Evolutionary conservation across 2,888 invertebrate species (phyloP), one percentile per base, ranked within the genome.

Genomic region (Congeria kusceri): DNA sequence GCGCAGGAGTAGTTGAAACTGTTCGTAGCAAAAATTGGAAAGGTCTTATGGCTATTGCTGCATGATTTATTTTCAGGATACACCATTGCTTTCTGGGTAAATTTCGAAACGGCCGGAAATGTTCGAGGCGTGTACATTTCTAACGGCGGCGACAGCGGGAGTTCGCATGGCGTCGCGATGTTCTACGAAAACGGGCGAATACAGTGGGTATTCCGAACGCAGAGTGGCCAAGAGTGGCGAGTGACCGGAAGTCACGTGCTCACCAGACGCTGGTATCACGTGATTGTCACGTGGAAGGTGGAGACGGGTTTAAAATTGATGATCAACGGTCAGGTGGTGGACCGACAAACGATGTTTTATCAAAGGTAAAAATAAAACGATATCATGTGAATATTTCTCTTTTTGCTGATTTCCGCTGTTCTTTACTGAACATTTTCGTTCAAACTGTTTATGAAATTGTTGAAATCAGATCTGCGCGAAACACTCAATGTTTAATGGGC

Each of bases 111-210:
- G 18, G 85, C 87, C 1, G 86, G 85, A 23, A 75, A 82, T 20
- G 83, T 81, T 15, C 85, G 89, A 56, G 89, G 87, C 4, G 89
- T 92, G 5, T 92, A 92, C 80, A 75, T 93, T 64, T 91, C 92
- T 18, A 93, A 93, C 75, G 93, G 93, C 0, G 93, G 91, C 15
- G 92, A 93, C 73, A 81, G 77, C 11, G 47, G 78, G 1, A 76
- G 86, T 49, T 89, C 88, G 28, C 92, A 93, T 80, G 93, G 93
- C 11, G 89, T 93, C 5, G 92, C 93, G 67, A 90, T 93, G 92
- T 74, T 85, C 59, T 93, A 93, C 83, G 80, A 86, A 63, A 85
- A 80, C 27, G 91, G 91, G 28, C 68, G 79, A 1, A 81, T 93
- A 23, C 88, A 90, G 65, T 92, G 92, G 86, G 83, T 89, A 23